Conservation (phyloP, 2,113 vertebrate species). For the Hypomesus transpacificus region DNA sequence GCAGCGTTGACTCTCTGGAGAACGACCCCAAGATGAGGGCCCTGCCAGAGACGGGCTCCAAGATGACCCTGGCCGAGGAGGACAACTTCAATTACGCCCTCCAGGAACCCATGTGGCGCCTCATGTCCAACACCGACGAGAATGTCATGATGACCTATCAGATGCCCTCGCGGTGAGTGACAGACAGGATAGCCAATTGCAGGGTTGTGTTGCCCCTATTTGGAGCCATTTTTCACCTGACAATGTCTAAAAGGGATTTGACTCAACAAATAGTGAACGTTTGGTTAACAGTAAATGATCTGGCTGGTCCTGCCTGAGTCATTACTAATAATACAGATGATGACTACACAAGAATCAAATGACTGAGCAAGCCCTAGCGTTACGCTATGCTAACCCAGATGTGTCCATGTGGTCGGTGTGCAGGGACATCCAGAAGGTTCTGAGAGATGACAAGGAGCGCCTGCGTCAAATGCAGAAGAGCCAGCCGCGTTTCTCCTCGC, state of each 20-base stretch:
- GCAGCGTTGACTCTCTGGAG: slow-evolving; percentile 90
- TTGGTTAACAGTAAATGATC: not conserved
- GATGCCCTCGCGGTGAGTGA: slow-evolving; percentile 82
- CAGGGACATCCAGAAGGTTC: slow-evolving; percentile 72
- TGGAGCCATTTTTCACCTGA: not conserved
- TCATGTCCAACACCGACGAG: slow-evolving; percentile 80
- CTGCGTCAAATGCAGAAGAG: slow-evolving; percentile 79
- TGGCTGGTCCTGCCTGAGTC: not conserved
- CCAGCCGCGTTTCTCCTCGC: slow-evolving; percentile 85
- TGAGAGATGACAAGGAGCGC: slow-evolving; percentile 84
- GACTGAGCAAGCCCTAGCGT: not conserved
- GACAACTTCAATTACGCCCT: slow-evolving; percentile 74
- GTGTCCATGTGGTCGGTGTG: slow-evolving; percentile 12
- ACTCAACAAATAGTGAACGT: not conserved
- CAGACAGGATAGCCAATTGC: not conserved
- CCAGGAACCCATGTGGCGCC: slow-evolving; percentile 84
- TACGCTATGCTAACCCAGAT: slow-evolving; percentile 1
- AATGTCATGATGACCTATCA: slow-evolving; percentile 89
- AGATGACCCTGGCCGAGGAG: slow-evolving; percentile 45
- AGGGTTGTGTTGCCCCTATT: not conserved
- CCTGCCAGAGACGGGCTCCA: not conserved
- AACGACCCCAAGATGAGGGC: slow-evolving; percentile 63
- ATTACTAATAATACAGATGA: not conserved
- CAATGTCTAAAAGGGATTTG: not conserved
- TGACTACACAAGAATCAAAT: not conserved